Evolutionary conservation across 2,888 invertebrate genomes (phyloP).

Genomic region (Anthophora plumipes): DNA sequence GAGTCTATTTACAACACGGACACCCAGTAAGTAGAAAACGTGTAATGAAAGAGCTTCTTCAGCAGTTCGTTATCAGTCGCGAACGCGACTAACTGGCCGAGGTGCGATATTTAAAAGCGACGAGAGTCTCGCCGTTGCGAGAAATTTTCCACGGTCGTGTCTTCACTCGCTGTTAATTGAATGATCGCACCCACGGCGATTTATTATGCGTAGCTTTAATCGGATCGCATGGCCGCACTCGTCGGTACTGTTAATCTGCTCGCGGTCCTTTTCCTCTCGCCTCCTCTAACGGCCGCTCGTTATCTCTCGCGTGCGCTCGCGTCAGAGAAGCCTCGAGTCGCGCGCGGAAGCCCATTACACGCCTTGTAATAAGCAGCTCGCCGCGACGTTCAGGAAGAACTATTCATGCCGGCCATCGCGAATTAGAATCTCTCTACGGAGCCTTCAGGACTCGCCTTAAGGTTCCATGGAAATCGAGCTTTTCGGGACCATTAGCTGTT

Average conservation of each 20-base stretch:
- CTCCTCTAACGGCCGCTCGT: constrained; percentile 26
- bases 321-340: constrained; percentile 18
- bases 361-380: constrained; percentile 70
- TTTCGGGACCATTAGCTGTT: neutral
- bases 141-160: constrained; percentile 54
- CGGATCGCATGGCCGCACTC: constrained; percentile 35
- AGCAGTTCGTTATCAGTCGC: constrained; percentile 27
- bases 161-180: constrained; percentile 69
- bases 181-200: constrained; percentile 70
- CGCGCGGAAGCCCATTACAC: constrained; percentile 41
- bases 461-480: neutral
- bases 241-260: constrained; percentile 30
- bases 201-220: constrained; percentile 71
- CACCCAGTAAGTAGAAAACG: too few species aligned
- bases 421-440: constrained; percentile 55
- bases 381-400: constrained; percentile 42
- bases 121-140: constrained; percentile 3
- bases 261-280: constrained; percentile 35
- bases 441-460: neutral
- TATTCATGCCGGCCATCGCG: constrained; percentile 45
- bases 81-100: constrained; percentile 14
- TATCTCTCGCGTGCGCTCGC: constrained; percentile 40
- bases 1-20: too few species aligned
- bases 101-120: constrained; percentile 21
- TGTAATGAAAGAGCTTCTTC: neutral